A percentile compares a stretch with the other conserved stretches of the same genome.
Conservation (phyloP, 2,888 invertebrate species). For the Alsophila aescularia region DNA sequence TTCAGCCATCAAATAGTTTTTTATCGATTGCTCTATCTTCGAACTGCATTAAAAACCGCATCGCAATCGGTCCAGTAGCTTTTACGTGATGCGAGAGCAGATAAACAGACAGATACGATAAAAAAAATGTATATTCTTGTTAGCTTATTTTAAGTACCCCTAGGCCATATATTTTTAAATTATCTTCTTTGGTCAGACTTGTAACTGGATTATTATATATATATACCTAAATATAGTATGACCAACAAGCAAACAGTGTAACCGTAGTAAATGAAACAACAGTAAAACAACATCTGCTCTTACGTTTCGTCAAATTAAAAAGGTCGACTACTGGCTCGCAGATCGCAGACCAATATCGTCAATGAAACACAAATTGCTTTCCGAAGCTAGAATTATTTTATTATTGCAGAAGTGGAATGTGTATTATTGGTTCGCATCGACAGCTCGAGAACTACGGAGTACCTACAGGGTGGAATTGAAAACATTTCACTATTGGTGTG, state of each 20-base stretch:
- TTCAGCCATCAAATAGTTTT: too few species aligned
- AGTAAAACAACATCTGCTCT: conserved; percentile 9
- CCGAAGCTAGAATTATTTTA: conserved; percentile 40
- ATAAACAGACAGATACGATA: too few species aligned
- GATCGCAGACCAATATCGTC: conserved; percentile 31
- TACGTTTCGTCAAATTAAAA: conserved; percentile 30
- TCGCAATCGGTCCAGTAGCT: too few species aligned
- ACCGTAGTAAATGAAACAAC: conserved; percentile 9
- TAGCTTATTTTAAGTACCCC: too few species aligned
- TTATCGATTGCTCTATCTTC: too few species aligned
- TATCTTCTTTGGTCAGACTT: too few species aligned
- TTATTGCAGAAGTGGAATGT: conserved; percentile 38
- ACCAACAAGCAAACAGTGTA: neutral
- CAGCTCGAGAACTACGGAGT: conserved; percentile 16
- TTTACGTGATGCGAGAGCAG: too few species aligned
- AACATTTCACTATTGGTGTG: conserved; percentile 12
- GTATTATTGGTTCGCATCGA: conserved; percentile 37
- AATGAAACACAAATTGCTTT: conserved; percentile 40
- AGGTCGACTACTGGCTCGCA: conserved; percentile 27
- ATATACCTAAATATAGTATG: neutral
- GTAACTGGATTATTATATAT: too few species aligned
- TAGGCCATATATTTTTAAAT: too few species aligned
- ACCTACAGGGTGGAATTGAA: conserved; percentile 19
- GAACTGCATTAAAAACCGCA: too few species aligned
- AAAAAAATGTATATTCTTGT: too few species aligned